These are phyloP conservation scores for Poeciliopsis occidentalis DNA, from an alignment of 2,113 vertebrate genomes.

Conservation along the genomic window DNA sequence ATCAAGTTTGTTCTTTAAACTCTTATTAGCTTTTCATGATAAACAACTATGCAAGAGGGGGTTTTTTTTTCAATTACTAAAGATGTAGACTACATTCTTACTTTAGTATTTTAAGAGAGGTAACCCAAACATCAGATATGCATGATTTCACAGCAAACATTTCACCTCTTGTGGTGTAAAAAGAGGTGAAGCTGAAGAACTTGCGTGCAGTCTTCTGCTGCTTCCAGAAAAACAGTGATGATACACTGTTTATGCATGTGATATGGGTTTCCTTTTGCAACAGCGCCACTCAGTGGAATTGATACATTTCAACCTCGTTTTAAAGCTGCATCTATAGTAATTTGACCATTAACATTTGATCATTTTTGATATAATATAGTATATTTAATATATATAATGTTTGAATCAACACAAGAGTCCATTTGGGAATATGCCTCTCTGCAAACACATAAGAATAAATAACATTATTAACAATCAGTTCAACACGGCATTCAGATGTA, in stretches of 20 bases:
- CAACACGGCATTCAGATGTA: too few relatives aligned
- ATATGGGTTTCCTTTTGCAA: conserved; percentile 8
- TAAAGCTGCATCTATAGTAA: neutral
- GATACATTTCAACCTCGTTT: neutral
- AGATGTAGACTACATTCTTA: neutral
- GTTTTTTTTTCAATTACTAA: neutral
- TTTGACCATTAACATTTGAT: neutral
- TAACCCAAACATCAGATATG: neutral
- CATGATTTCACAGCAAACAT: neutral
- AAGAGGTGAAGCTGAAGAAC: neutral
- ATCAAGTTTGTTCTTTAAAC: neutral
- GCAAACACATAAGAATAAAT: too few relatives aligned
- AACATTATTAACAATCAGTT: too few relatives aligned
- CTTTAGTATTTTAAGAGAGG: neutral
- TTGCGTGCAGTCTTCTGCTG: neutral
- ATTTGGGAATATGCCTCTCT: too few relatives aligned
- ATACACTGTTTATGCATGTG: too few relatives aligned
- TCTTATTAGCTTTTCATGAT: neutral
- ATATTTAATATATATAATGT: too few relatives aligned
- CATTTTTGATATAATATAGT: neutral
- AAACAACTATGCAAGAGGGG: neutral
- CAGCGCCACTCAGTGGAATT: conserved; percentile 49
- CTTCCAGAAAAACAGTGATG: too few relatives aligned
- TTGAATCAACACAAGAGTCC: too few relatives aligned
- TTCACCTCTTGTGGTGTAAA: neutral